A percentile compares a stretch with the other conserved stretches of the same genome.
Evolutionary conservation across 2,888 invertebrate genomes (phyloP).

Genomic region (Scaptomyza tumidula): DNA sequence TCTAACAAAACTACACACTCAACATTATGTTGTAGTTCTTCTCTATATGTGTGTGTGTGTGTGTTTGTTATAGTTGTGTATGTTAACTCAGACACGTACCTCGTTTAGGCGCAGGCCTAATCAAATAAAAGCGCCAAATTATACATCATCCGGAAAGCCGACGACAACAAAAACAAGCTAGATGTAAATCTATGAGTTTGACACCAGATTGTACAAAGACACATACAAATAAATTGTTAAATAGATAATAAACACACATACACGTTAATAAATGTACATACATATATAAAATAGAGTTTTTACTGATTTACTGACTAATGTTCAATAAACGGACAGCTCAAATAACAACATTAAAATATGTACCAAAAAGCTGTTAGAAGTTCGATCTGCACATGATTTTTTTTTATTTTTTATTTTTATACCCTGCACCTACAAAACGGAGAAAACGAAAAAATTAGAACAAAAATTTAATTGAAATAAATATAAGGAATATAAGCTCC

Average conservation of each 20-base stretch:
- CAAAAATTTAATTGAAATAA: no score
- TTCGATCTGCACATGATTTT: no score
- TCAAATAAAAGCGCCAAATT: slow-evolving; percentile 79
- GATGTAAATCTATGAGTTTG: slow-evolving; percentile 69
- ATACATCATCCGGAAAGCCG: slow-evolving; percentile 59
- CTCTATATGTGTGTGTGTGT: not conserved
- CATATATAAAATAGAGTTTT: not conserved
- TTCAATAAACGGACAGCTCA: not conserved
- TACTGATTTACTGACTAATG: not conserved
- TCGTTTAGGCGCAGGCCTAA: slow-evolving; percentile 54
- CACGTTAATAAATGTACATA: slow-evolving; percentile 3
- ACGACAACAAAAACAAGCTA: slow-evolving; percentile 43
- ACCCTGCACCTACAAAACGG: no score
- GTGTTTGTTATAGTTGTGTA: slow-evolving; percentile 35
- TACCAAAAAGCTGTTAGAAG: no score
- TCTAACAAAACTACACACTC: slow-evolving; percentile 35
- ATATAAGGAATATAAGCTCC: no score
- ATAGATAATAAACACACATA: not conserved
- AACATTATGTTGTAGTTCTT: slow-evolving; percentile 7
- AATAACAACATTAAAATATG: not conserved
- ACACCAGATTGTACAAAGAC: slow-evolving; percentile 57
- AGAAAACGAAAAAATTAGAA: no score
- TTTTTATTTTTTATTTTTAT: no score
- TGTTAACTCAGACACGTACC: slow-evolving; percentile 76
- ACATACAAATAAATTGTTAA: slow-evolving; percentile 15